A percentile compares a stretch with the other conserved stretches of the same genome.
Conservation (phyloP, 2,113 vertebrate species). For the Clupea harengus region DNA sequence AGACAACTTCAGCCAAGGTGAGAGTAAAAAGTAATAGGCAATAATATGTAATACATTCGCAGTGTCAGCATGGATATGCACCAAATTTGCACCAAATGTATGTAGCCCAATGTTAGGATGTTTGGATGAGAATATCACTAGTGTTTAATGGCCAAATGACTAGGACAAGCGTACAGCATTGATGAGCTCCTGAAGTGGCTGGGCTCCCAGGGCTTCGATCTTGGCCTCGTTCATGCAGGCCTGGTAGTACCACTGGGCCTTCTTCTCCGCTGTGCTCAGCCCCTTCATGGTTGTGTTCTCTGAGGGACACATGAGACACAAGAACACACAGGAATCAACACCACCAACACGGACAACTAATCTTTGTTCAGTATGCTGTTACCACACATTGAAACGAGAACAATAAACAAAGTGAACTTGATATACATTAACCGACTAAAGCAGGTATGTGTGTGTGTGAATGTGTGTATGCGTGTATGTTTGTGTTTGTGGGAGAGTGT, state of each 20-base stretch:
- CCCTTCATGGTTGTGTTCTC: constrained; percentile 82
- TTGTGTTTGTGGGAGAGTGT: neutral
- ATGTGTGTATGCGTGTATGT: neutral
- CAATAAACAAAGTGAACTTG: neutral
- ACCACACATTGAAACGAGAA: neutral
- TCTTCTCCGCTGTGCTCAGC: constrained; percentile 82
- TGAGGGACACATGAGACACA: constrained; percentile 49
- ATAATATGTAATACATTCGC: neutral
- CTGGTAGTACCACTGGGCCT: constrained; percentile 88
- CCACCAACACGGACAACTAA: neutral
- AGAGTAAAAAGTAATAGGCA: neutral
- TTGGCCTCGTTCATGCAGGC: constrained; percentile 93
- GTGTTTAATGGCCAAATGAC: neutral
- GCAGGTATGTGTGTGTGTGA: neutral
- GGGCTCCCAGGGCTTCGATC: constrained; percentile 83
- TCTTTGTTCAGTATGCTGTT: neutral
- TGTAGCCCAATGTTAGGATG: no score
- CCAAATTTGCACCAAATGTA: neutral
- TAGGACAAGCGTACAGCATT: constrained; percentile 73
- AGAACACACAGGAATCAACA: neutral
- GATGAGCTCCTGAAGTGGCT: constrained; percentile 84
- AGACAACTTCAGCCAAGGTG: neutral
- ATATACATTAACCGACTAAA: neutral
- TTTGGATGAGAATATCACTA: neutral
- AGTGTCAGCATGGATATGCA: neutral